Evolutionary conservation across 2,888 invertebrate genomes (phyloP).

Genomic region (Barypeithes pellucidus): DNA sequence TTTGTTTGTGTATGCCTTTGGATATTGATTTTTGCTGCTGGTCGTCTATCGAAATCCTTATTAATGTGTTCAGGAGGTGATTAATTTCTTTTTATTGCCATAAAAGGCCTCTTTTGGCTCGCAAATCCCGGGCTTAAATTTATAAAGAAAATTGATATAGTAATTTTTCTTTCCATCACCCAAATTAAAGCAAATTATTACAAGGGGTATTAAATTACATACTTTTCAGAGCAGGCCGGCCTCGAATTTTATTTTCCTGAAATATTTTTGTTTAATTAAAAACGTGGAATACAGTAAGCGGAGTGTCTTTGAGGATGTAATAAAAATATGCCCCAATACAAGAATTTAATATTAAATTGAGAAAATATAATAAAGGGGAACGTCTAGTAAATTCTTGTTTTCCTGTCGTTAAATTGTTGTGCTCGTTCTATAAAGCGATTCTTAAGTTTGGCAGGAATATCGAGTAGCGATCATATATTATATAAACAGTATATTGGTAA

Average conservation of each 20-base stretch:
- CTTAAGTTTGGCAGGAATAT: no score
- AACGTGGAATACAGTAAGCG: background rate
- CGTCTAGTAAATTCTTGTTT: no score
- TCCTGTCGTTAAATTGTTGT: no score
- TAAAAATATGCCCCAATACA: background rate
- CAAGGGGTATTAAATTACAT: slow-evolving; percentile 12
- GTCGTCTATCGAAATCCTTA: slow-evolving; percentile 46
- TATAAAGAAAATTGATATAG: slow-evolving; percentile 37
- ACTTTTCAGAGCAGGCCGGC: background rate
- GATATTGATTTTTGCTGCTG: slow-evolving; percentile 46
- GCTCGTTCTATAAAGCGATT: no score
- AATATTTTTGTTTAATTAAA: slow-evolving; percentile 29
- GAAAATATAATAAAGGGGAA: background rate
- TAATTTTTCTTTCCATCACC: slow-evolving; percentile 35
- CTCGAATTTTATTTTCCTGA: slow-evolving; percentile 6
- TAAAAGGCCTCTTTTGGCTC: slow-evolving; percentile 44
- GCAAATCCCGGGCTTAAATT: slow-evolving; percentile 28
- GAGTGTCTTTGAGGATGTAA: background rate
- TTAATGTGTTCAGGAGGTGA: slow-evolving; percentile 50
- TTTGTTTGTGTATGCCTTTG: slow-evolving; percentile 47
- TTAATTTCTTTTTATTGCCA: slow-evolving; percentile 51
- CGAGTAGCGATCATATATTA: no score
- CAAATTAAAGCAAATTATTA: slow-evolving; percentile 37
- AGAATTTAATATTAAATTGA: background rate
- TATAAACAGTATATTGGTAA: no score